Percentiles rank a stretch among this genome's conserved stretches.
Evolutionary conservation across 2,113 vertebrate genomes (phyloP).

Genomic region (Scartelaos histophorus): DNA sequence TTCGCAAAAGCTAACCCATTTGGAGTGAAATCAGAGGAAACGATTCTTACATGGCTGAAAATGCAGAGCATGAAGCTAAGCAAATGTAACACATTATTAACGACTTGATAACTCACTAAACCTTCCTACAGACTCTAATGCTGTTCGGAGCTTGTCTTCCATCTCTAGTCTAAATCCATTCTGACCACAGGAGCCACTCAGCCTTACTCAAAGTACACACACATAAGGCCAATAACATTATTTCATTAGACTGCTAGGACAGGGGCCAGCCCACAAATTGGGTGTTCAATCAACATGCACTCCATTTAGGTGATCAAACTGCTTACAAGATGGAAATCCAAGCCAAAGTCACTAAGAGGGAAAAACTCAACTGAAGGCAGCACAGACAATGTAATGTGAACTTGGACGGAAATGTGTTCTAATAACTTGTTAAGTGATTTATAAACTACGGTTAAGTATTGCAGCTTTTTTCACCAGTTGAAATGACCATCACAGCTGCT

Average conservation of each 20-base stretch:
- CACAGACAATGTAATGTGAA: constrained; percentile 18
- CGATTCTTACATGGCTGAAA: no score
- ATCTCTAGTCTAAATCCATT: constrained; percentile 24
- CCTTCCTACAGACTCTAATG: constrained; percentile 7
- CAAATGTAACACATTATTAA: no score
- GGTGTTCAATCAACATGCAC: constrained; percentile 30
- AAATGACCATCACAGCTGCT: background rate
- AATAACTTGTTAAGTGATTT: constrained; percentile 4
- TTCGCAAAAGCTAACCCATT: no score
- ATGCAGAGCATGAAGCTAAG: no score
- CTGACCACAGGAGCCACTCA: constrained; percentile 23
- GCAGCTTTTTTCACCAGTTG: no score
- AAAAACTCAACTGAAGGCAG: constrained; percentile 29
- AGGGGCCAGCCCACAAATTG: constrained; percentile 32
- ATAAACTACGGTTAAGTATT: background rate
- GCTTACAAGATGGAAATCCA: constrained; percentile 43
- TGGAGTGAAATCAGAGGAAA: no score
- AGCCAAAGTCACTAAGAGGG: constrained; percentile 37
- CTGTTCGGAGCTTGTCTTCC: constrained; percentile 31
- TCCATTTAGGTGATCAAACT: constrained; percentile 35
- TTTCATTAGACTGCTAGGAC: constrained; percentile 30
- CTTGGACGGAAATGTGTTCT: background rate
- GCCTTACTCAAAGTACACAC: constrained; percentile 38
- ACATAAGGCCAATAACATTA: constrained; percentile 30
- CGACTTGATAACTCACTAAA: constrained; percentile 7